Evolutionary conservation across 1,140 invertebrate species (phyloP).

Genomic region (Campoletis sonorensis): DNA sequence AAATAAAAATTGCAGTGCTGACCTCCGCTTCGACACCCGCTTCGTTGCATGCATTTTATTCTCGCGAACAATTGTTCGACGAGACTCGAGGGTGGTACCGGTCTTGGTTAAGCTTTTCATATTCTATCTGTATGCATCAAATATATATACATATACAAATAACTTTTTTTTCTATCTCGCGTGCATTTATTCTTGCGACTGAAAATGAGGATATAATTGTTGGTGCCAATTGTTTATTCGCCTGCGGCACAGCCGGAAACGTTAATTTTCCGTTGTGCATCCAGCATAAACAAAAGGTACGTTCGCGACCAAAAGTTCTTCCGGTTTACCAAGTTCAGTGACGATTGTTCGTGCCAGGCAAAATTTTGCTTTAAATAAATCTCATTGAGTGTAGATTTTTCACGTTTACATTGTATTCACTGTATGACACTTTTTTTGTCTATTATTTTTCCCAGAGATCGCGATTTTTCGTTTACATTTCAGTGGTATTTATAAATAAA

Average conservation of each 20-base stretch:
- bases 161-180: not conserved
- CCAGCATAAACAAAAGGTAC: not conserved
- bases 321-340: not conserved
- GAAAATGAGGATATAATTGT: constrained; percentile 37
- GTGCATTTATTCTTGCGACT: not conserved
- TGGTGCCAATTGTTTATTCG: constrained; percentile 34
- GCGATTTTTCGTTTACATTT: too few relatives aligned
- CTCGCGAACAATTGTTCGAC: constrained; percentile 49
- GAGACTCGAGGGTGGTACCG: not conserved
- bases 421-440: too few relatives aligned
- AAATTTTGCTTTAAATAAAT: not conserved
- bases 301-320: constrained; percentile 20
- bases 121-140: too few relatives aligned
- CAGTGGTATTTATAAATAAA: too few relatives aligned
- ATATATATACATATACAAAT: not conserved
- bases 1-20: too few relatives aligned
- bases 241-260: not conserved
- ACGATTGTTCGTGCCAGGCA: not conserved
- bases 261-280: constrained; percentile 30
- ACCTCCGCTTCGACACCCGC: not conserved
- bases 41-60: constrained; percentile 27
- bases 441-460: too few relatives aligned
- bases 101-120: not conserved
- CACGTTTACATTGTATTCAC: too few relatives aligned
- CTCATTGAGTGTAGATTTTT: too few relatives aligned